These are phyloP conservation scores for Caenorhabditis plicata DNA, from an alignment of 2,888 invertebrate species.

Conservation along the genomic window DNA sequence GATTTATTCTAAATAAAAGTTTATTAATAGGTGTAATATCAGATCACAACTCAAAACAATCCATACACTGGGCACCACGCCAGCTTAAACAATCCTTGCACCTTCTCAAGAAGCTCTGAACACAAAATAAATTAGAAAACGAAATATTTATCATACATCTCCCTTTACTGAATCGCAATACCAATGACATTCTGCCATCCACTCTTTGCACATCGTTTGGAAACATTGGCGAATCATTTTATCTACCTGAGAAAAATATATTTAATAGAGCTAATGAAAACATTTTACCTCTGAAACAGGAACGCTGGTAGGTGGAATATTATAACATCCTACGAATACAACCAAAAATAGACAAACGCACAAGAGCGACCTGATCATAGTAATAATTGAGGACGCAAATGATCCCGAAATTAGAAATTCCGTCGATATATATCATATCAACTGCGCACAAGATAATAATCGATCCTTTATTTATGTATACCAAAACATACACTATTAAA, in stretches of 20 bases:
- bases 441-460: conserved; percentile 8
- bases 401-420: no score
- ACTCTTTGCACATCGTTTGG: conserved; percentile 55
- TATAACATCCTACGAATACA: conserved; percentile 32
- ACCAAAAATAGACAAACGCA: conserved; percentile 8
- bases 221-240: conserved; percentile 55
- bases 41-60: conserved; percentile 52
- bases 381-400: conserved; percentile 1
- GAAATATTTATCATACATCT: conserved; percentile 24
- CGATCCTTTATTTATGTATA: conserved; percentile 37
- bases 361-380: conserved; percentile 6
- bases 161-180: conserved; percentile 55
- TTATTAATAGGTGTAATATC: background rate
- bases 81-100: conserved; percentile 54
- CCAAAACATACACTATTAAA: conserved; percentile 28
- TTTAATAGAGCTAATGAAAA: background rate
- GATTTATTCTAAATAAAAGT: no score
- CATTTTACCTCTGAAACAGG: conserved; percentile 35
- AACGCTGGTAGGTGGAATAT: conserved; percentile 44
- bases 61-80: conserved; percentile 53
- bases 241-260: conserved; percentile 41
- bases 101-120: conserved; percentile 41
- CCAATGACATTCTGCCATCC: conserved; percentile 61
- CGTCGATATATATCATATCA: no score
- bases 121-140: background rate